Percentiles rank a stretch among this genome's conserved stretches.
phyloP scores from a whole-genome alignment of 2,797 vertebrate genomes.

The Notolepis coatsorum region DNA sequence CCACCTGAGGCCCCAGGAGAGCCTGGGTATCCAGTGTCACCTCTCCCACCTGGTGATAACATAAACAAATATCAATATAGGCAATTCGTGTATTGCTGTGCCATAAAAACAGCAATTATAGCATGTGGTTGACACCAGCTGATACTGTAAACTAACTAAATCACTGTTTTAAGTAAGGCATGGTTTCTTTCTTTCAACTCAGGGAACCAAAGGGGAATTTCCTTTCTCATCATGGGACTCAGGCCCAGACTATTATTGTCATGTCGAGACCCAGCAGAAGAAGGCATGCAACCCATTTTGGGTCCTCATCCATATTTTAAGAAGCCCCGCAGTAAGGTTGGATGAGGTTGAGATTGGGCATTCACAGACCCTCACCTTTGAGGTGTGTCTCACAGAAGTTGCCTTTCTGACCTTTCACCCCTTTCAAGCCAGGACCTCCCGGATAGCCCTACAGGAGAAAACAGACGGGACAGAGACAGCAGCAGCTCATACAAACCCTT shows the following conservation, averaged over 20 bases:
- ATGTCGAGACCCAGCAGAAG: no score
- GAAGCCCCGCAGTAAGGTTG: no score
- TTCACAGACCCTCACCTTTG: conserved; percentile 51
- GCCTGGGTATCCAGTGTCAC: conserved; percentile 53
- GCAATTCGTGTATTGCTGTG: not conserved
- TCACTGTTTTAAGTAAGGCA: no score
- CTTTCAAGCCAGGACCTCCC: conserved; percentile 58
- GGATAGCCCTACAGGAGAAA: conserved; percentile 54
- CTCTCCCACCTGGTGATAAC: conserved; percentile 59
- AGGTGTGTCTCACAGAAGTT: conserved; percentile 8
- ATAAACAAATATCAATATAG: not conserved
- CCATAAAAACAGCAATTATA: not conserved
- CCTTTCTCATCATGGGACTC: no score
- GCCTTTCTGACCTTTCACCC: conserved; percentile 72
- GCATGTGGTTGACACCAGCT: no score
- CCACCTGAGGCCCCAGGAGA: conserved; percentile 44
- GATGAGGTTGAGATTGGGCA: not conserved
- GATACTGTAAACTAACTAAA: no score
- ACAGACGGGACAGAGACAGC: not conserved
- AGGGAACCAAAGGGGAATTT: no score
- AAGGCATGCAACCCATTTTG: no score
- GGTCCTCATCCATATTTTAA: no score
- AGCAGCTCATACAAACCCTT: no score
- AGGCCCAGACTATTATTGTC: no score
- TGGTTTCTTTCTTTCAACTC: no score